A percentile compares a stretch with the other conserved stretches of the same genome.
phyloP scores from a whole-genome alignment of 2,797 vertebrate genomes.

The Helarctos malayanus region DNA sequence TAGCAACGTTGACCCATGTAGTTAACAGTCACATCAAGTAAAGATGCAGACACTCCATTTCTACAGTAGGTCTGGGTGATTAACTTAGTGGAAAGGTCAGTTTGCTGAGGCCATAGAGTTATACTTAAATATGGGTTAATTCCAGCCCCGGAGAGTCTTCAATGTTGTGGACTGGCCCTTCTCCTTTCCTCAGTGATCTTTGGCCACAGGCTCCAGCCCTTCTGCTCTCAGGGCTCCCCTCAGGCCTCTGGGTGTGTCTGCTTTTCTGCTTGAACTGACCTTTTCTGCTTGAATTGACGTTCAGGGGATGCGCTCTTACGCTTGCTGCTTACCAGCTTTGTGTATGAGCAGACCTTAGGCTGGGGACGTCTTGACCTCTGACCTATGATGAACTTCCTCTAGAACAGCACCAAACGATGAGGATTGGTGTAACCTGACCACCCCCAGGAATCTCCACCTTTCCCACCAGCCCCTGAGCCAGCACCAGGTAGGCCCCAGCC shows the following conservation, averaged over 20 bases:
- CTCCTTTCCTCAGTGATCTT: background rate
- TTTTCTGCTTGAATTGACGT: background rate
- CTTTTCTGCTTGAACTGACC: background rate
- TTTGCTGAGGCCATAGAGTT: background rate
- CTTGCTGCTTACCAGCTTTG: background rate
- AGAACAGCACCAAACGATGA: background rate
- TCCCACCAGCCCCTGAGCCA: background rate
- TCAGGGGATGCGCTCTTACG: background rate
- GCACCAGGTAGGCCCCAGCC: rapidly evolving
- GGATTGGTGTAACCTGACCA: no score
- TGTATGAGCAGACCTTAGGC: background rate
- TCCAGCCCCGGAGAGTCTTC: background rate
- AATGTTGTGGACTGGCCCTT: background rate
- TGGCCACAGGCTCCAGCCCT: rapidly evolving
- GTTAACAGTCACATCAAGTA: background rate
- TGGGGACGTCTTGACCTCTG: background rate
- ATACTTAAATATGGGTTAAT: background rate
- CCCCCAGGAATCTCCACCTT: rapidly evolving
- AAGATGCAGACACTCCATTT: background rate
- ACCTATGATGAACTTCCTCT: background rate
- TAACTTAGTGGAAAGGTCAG: background rate
- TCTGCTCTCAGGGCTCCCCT: background rate
- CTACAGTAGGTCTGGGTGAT: background rate
- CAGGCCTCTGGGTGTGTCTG: rapidly evolving
- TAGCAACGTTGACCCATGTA: background rate